Evolutionary conservation across 2,113 vertebrate genomes (phyloP).

Genomic region (Lepisosteus osseus): DNA sequence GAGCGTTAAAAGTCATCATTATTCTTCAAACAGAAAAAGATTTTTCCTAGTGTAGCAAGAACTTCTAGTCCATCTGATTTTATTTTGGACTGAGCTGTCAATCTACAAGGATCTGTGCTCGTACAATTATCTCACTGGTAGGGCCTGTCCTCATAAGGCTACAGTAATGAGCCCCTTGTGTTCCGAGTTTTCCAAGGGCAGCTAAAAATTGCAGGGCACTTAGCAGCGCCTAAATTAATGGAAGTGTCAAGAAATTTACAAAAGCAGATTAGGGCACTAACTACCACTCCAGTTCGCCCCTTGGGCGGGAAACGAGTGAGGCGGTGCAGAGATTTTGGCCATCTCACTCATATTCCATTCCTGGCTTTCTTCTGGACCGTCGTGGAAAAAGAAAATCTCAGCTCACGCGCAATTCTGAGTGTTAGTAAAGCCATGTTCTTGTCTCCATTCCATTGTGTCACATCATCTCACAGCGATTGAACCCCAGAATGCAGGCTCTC

Average conservation of each 20-base stretch:
- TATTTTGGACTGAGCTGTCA: neutral
- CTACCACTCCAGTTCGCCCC: neutral
- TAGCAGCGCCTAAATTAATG: neutral
- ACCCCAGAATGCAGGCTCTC: constrained; percentile 33
- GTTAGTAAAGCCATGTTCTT: constrained; percentile 40
- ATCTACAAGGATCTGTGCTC: neutral
- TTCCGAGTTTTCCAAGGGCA: constrained; percentile 3
- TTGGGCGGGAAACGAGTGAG: neutral
- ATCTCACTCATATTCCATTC: constrained; percentile 33
- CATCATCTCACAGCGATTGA: constrained; percentile 43
- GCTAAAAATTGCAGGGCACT: neutral
- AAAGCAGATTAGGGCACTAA: neutral
- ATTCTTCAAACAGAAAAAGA: no score
- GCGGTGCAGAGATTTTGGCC: constrained; percentile 20
- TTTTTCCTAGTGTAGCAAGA: no score
- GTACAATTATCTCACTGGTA: constrained; percentile 1
- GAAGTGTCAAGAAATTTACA: neutral
- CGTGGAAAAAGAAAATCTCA: constrained; percentile 46
- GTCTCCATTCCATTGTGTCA: constrained; percentile 56
- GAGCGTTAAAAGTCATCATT: no score
- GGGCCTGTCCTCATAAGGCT: constrained; percentile 14
- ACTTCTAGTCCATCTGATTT: neutral
- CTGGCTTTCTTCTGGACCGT: constrained; percentile 44
- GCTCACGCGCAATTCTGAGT: constrained; percentile 48
- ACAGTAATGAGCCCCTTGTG: constrained; percentile 13